Conservation (phyloP, 2,888 invertebrate genomes). For the Girardia tigrina region DNA sequence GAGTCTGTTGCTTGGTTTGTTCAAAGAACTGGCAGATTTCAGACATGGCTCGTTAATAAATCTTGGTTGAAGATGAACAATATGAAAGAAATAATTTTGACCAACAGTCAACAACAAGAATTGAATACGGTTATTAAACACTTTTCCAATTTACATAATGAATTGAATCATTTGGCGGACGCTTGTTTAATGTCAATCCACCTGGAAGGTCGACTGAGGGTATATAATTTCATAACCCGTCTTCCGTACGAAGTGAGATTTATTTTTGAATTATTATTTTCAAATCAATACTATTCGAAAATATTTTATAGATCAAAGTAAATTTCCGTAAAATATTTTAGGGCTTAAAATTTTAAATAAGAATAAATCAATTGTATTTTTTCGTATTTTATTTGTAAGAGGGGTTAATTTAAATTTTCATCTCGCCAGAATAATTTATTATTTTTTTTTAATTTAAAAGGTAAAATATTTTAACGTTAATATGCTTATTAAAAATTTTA, state of each 20-base stretch:
- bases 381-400: no score
- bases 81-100: neutral
- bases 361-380: no score
- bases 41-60: neutral
- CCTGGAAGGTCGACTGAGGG: neutral
- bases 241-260: neutral
- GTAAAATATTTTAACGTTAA: no score
- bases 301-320: no score
- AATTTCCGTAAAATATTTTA: no score
- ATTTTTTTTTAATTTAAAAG: no score
- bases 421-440: no score
- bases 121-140: neutral
- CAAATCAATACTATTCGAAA: neutral
- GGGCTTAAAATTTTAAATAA: no score
- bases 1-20: slow-evolving; percentile 16
- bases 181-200: slow-evolving; percentile 26
- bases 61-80: neutral
- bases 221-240: slow-evolving; percentile 12
- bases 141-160: neutral
- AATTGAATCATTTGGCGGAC: slow-evolving; percentile 15
- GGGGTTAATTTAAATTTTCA: no score
- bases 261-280: neutral
- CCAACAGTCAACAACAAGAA: neutral
- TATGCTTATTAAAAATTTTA: no score
- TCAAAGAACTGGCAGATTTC: neutral